Evolutionary conservation across 2,888 invertebrate species (phyloP), one percentile per base, ranked within the genome.

Genomic region (Tipula vernalis): DNA sequence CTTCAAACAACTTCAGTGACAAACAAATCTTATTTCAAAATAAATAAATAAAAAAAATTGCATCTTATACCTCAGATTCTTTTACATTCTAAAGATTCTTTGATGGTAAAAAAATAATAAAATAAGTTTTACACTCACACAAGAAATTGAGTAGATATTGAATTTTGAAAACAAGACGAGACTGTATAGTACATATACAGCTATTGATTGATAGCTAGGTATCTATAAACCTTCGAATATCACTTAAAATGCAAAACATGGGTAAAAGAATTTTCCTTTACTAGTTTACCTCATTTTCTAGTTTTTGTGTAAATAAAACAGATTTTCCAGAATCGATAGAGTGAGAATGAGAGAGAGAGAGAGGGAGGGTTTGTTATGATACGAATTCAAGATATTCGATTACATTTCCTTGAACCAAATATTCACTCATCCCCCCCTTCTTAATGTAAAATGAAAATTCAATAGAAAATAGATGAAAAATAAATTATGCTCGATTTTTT

Each of bases 191-290:
- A 42, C 42, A 3, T 28, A 28, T 28, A 3, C 28, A 71, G 18
- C 15, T 57, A 28, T 28, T 3, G 71, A 71, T 51, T 28, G 71
- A 71, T 28, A 71, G 71, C 28, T 8, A 71, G 71, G 12, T 71
- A 57, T 57, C 15, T 5, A n/a, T 71, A n/a, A 28, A 71, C 71
- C 71, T 71, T 71, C 3, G 71, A 71, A 71, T 28, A 71, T 71
- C 71, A 71, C 71, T 71, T 71, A 71, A 71, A 71, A 71, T 71
- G 71, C 71, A 71, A 71, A 71, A 71, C 71, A 71, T 71, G 71
- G 18, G 28, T 71, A 71, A 28, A 28, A 28, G 71, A 28, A 71
- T 71, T 71, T 71, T 39, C 10, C 28, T 71, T 71, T 28, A 71
- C 13, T 71, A 10, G 4, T 10, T 10, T 71, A 71, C 71, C 39